Conservation (phyloP, 92 coral and sea anemone species). For the Porites rus region DNA sequence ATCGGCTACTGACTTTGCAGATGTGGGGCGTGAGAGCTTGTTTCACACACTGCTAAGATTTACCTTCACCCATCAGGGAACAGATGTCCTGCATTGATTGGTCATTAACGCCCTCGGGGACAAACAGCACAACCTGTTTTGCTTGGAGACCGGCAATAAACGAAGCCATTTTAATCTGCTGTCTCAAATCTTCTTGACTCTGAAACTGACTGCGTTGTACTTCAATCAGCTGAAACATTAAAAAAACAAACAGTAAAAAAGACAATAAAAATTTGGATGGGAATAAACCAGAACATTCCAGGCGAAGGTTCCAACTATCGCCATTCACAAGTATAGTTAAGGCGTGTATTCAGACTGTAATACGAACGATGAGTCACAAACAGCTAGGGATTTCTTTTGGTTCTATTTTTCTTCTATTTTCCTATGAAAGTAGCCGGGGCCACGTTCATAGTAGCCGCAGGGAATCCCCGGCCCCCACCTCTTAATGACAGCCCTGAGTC, state of each 20-base stretch:
- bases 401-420: too few species aligned
- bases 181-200: conserved; percentile 80
- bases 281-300: neutral
- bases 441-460: too few species aligned
- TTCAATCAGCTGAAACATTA: conserved; percentile 70
- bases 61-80: conserved; percentile 93
- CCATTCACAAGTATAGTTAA: too few species aligned
- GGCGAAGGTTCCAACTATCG: neutral
- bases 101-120: conserved; percentile 81
- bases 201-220: conserved; percentile 70
- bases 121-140: conserved; percentile 86
- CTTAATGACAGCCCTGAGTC: too few species aligned
- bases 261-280: too few species aligned
- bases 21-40: too few species aligned
- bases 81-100: conserved; percentile 88
- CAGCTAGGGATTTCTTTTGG: too few species aligned
- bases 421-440: too few species aligned
- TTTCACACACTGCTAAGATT: neutral
- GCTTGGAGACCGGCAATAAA: conserved; percentile 93
- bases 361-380: too few species aligned
- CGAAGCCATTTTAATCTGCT: conserved; percentile 91
- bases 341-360: too few species aligned
- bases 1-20: too few species aligned
- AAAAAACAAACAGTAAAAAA: neutral
- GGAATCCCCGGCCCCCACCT: too few species aligned